Evolutionary conservation across 2,888 invertebrate species (phyloP), one percentile per base, ranked within the genome.

Genomic region (Catocala sponsa): DNA sequence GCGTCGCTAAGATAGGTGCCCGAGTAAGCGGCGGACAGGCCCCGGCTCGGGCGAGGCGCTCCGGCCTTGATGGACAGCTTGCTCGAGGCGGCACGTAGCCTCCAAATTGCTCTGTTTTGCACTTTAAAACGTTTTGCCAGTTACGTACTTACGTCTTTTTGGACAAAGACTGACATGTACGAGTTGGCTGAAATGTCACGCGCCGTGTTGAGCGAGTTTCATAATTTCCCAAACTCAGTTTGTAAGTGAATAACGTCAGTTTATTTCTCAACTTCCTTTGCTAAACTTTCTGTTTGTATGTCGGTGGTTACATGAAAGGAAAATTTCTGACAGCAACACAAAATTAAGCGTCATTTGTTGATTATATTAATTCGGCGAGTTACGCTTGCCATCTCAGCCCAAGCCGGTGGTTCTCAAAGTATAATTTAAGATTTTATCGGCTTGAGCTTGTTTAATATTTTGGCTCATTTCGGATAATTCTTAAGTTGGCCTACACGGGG

Each of bases 381-480:
- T 70, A 53, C 51, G 53, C 38, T 57, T 49, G 15, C 65, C 57
- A 59, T 51, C 52, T 68, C 44, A 7, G 6, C 33, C 41, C 52
- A 55, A 70, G 65, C 59, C 57, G 46, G 41, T 58, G 51, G 65
- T 41, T 67, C 25, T 41, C 44, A 46, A 57, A 59, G 69, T 55
- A 56, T 66, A 67, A 66, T 73, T 69, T 63, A 63, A 66, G 67
- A 55, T 63, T 60, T 63, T 59, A 62, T 71, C 68, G 56, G 4
- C 61, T 72, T 48, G 42, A 67, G 65, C 55, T 48, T 59, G 59
- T 59, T 79, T 76, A 80, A 78, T 80, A 78, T 78, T 78, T 79
- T 79, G 78, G 75, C 72, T 78, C 50, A 63, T 72, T 76, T 72
- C 60, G 64, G 76, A 79, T 80, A 80, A 81, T 78, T 81, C 80